Percentiles rank a stretch among this genome's conserved stretches.
phyloP scores from a whole-genome alignment of 2,113 vertebrate genomes.

The Phylloscopus trochiloides region DNA sequence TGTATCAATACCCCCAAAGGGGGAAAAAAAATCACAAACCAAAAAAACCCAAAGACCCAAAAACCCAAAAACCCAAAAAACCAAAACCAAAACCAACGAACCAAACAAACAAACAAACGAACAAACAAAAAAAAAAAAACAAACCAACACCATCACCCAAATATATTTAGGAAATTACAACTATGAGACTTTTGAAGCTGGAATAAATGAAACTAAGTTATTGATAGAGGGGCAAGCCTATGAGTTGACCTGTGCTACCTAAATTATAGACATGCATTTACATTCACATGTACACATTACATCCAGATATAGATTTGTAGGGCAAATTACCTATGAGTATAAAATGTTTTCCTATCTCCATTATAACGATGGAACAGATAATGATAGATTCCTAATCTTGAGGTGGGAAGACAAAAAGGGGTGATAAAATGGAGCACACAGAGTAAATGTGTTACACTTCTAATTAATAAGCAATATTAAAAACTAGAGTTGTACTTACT shows the following conservation, averaged over 20 bases:
- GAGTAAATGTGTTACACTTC: neutral
- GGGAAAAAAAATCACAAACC: neutral
- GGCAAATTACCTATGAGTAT: neutral
- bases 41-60: no score
- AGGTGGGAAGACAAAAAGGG: neutral
- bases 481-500: neutral
- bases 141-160: no score
- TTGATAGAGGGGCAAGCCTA: neutral
- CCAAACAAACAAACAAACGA: no score
- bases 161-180: neutral
- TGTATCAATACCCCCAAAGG: neutral
- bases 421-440: neutral
- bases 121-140: neutral
- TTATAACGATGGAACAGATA: neutral
- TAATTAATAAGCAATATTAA: neutral
- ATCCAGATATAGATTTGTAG: neutral
- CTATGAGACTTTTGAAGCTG: neutral
- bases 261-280: neutral
- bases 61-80: no score
- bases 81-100: no score
- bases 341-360: neutral
- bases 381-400: neutral
- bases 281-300: neutral
- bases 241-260: neutral
- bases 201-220: neutral